A percentile compares a stretch with the other conserved stretches of the same genome.
Conservation (phyloP, 2,113 vertebrate genomes). For the Ancistrus triradiatus region DNA sequence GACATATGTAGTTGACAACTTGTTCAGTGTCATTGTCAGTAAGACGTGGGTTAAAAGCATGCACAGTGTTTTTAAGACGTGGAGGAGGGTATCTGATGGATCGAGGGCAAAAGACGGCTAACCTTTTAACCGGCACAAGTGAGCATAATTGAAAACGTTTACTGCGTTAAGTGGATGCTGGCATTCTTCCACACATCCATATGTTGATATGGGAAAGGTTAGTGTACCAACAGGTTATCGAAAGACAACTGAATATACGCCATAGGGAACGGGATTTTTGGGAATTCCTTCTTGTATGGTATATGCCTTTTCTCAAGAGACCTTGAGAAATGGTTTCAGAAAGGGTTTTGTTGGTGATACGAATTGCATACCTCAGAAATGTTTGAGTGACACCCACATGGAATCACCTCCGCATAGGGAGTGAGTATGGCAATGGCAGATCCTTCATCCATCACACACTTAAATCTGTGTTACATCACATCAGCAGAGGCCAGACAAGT, state of each 20-base stretch:
- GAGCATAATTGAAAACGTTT: neutral
- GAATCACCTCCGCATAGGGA: neutral
- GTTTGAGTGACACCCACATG: no score
- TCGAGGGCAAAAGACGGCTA: constrained; percentile 47
- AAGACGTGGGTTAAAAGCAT: constrained; percentile 27
- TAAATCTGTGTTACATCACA: constrained; percentile 32
- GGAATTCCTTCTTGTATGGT: no score
- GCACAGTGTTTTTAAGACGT: constrained; percentile 45
- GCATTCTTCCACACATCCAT: neutral
- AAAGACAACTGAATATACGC: no score
- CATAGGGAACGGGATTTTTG: no score
- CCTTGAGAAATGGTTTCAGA: no score
- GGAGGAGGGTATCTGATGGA: constrained; percentile 50
- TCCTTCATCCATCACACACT: constrained; percentile 9
- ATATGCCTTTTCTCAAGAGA: neutral
- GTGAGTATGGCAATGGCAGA: constrained; percentile 24
- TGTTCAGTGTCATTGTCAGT: constrained; percentile 50
- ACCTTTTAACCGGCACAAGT: constrained; percentile 9
- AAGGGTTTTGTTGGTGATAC: no score
- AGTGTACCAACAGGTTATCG: no score
- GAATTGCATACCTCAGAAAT: constrained; percentile 25
- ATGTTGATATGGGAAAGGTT: no score
- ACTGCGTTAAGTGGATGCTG: neutral
- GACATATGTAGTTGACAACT: constrained; percentile 71
- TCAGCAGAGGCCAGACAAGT: constrained; percentile 23